Conservation (phyloP, 1,140 invertebrate species). For the Phortica variegata region DNA sequence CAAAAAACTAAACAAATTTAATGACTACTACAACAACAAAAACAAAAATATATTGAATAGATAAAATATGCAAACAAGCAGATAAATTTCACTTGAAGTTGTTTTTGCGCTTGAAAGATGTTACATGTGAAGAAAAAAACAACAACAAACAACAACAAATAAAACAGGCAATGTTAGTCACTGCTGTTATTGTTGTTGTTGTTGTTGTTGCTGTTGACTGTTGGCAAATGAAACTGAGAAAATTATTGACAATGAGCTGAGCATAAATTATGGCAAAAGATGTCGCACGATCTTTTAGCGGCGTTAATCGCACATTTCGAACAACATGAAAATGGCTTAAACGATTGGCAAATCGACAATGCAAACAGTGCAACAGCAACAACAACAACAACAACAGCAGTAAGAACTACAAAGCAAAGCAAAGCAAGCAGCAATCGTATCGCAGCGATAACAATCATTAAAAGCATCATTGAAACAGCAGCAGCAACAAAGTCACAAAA, state of each 20-base stretch:
- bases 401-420: slow-evolving; percentile 21
- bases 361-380: slow-evolving; percentile 16
- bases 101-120: no score
- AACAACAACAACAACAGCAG: slow-evolving; percentile 15
- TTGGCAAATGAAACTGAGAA: slow-evolving; percentile 30
- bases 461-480: slow-evolving; percentile 20
- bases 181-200: slow-evolving; percentile 8
- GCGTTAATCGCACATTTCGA: slow-evolving; percentile 48
- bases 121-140: no score
- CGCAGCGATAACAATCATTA: slow-evolving; percentile 38
- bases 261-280: slow-evolving; percentile 37
- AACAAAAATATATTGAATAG: no score
- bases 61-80: no score
- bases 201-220: slow-evolving; percentile 13
- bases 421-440: slow-evolving; percentile 24
- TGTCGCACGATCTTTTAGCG: slow-evolving; percentile 3
- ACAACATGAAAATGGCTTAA: slow-evolving; percentile 26
- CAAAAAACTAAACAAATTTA: no score
- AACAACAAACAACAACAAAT: no score
- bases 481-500: slow-evolving; percentile 19
- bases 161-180: no score
- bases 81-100: no score
- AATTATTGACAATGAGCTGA: slow-evolving; percentile 30
- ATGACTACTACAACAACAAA: no score
- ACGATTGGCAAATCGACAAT: slow-evolving; percentile 47